A percentile compares a stretch with the other conserved stretches of the same genome.
Evolutionary conservation across 2,113 vertebrate genomes (phyloP).

Genomic region (Pseudopipra pipra): DNA sequence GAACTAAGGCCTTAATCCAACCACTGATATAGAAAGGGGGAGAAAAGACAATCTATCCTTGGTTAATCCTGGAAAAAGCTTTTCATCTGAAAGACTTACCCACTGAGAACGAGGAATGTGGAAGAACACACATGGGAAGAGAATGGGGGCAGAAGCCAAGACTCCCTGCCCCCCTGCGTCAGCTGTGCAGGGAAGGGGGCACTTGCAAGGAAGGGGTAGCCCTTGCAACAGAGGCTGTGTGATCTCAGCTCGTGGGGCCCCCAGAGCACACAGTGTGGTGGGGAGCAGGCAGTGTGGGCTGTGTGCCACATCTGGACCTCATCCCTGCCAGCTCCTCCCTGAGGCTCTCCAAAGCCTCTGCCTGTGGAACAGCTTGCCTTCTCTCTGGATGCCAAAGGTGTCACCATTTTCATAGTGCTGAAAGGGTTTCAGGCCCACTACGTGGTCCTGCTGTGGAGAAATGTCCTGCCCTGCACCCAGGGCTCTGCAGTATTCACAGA

Average conservation of each 20-base stretch:
- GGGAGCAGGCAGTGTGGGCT: neutral
- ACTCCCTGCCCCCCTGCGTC: neutral
- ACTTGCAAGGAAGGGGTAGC: neutral
- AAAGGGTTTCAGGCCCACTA: neutral
- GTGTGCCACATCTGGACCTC: neutral
- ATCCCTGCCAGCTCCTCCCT: neutral
- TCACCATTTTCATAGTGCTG: neutral
- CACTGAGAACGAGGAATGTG: neutral
- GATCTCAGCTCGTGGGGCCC: neutral
- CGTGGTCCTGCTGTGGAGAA: neutral
- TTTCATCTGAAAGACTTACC: neutral
- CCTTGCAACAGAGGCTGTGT: neutral
- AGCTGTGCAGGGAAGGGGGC: neutral
- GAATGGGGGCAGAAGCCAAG: neutral
- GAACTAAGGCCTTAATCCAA: neutral
- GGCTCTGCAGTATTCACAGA: neutral
- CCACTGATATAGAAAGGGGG: neutral
- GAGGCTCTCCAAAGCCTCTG: neutral
- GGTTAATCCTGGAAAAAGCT: neutral
- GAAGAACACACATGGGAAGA: neutral
- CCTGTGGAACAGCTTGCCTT: neutral
- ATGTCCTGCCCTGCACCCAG: neutral
- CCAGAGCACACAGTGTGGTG: rapidly evolving
- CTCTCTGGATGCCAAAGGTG: neutral
- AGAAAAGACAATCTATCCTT: neutral